A percentile compares a stretch with the other conserved stretches of the same genome.
These are phyloP conservation scores for Sinodicranocentrus sp. DNA, from an alignment of 2,888 invertebrate species.

Conservation along the genomic window DNA sequence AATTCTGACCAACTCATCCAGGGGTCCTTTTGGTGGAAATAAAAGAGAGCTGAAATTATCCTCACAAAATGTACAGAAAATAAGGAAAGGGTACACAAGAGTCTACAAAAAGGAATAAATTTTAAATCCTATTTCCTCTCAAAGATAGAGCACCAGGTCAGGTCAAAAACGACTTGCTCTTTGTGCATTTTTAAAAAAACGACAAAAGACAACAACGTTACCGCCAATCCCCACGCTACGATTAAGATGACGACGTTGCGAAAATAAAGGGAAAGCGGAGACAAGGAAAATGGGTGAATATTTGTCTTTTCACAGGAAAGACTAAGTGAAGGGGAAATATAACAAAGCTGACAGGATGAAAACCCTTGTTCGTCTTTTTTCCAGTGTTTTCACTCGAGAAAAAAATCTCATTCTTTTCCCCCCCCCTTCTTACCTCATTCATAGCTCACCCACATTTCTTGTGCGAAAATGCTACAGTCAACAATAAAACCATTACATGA, in stretches of 20 bases:
- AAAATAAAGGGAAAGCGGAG: neutral
- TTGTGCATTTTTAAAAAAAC: too few relatives aligned
- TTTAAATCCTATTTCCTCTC: too few relatives aligned
- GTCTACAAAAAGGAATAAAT: too few relatives aligned
- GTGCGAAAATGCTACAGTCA: neutral
- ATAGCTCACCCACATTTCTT: neutral
- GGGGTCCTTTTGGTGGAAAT: too few relatives aligned
- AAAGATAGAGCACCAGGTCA: slow-evolving; percentile 6
- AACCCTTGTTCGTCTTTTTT: slow-evolving; percentile 5
- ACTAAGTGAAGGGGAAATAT: neutral
- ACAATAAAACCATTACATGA: slow-evolving; percentile 18
- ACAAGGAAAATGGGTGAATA: neutral
- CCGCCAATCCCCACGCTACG: too few relatives aligned
- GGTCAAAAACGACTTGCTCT: too few relatives aligned
- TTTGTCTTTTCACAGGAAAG: neutral
- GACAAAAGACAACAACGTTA: too few relatives aligned
- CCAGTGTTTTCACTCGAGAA: neutral
- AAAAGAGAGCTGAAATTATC: too few relatives aligned
- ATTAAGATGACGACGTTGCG: neutral
- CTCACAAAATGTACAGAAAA: too few relatives aligned
- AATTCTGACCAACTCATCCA: too few relatives aligned
- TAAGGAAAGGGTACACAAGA: too few relatives aligned
- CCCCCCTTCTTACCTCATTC: too few relatives aligned
- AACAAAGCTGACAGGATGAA: slow-evolving; percentile 6
- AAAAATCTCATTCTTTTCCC: neutral